Evolutionary conservation across 2,888 invertebrate species (phyloP).

Genomic region (Pandemis corylana): DNA sequence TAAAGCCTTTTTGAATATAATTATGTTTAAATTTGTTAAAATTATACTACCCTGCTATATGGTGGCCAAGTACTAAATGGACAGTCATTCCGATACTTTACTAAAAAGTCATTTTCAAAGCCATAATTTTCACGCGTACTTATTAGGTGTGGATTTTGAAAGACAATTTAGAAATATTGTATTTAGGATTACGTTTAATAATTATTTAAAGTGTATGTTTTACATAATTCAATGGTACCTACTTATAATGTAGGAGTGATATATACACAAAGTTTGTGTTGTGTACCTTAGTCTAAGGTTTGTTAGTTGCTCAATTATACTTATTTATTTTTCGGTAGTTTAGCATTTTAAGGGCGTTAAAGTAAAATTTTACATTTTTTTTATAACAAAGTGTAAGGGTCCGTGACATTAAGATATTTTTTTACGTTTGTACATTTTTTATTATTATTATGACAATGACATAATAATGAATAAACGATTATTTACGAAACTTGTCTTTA

Average conservation of each 20-base stretch:
- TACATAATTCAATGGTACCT: constrained; percentile 59
- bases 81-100: background rate
- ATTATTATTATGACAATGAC: constrained; percentile 3
- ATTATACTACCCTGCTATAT: background rate
- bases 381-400: background rate
- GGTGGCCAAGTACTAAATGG: background rate
- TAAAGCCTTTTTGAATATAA: background rate
- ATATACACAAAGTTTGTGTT: constrained; percentile 58
- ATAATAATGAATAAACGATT: background rate
- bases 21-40: background rate
- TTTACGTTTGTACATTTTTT: constrained; percentile 32
- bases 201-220: constrained; percentile 45
- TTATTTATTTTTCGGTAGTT: constrained; percentile 53
- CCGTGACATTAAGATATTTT: constrained; percentile 26
- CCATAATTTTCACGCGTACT: background rate
- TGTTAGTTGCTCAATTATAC: constrained; percentile 57
- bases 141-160: background rate
- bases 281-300: constrained; percentile 15
- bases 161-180: background rate
- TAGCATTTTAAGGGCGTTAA: constrained; percentile 8
- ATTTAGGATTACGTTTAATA: background rate
- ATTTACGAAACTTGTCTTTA: background rate
- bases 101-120: background rate
- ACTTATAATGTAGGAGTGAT: constrained; percentile 60
- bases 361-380: constrained; percentile 2